phyloP scores from a whole-genome alignment of 1,140 invertebrate genomes.

The Colletes latitarsis region DNA sequence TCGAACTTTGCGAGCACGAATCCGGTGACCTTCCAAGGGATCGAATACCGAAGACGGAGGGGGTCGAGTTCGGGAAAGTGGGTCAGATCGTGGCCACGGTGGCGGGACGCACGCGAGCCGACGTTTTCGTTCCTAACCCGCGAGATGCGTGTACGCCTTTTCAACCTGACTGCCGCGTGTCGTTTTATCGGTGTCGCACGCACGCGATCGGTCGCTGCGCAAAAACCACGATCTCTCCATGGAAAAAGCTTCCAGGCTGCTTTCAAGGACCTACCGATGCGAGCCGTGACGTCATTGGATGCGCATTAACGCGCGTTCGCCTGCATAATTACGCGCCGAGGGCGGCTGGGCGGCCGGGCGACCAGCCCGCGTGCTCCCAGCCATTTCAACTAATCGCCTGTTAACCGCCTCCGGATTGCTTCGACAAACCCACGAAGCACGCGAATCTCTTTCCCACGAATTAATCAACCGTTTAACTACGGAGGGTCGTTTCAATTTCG shows the following conservation, averaged over 20 bases:
- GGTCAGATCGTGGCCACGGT: conserved; percentile 23
- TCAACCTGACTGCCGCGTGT: neutral
- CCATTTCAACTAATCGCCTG: neutral
- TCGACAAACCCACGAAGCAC: too few species aligned
- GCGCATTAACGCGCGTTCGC: conserved; percentile 16
- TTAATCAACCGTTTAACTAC: too few species aligned
- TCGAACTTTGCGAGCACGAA: neutral
- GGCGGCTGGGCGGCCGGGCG: neutral
- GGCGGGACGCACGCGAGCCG: conserved; percentile 27
- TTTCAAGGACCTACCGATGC: conserved; percentile 21
- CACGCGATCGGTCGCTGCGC: conserved; percentile 37
- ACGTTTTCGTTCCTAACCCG: conserved; percentile 10
- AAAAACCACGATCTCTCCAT: neutral
- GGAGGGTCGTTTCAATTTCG: neutral
- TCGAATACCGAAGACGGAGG: conserved; percentile 14
- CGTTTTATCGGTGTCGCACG: conserved; percentile 27
- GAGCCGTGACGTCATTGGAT: conserved; percentile 9
- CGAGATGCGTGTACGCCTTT: conserved; percentile 37
- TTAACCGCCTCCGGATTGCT: neutral
- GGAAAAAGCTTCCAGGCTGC: neutral
- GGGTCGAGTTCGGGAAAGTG: conserved; percentile 12
- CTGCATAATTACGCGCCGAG: conserved; percentile 28
- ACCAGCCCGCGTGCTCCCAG: neutral
- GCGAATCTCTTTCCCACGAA: neutral
- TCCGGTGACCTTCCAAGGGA: conserved; percentile 8